These are phyloP conservation scores for Ranitomeya variabilis DNA, from an alignment of 2,113 vertebrate genomes.

Conservation along the genomic window DNA sequence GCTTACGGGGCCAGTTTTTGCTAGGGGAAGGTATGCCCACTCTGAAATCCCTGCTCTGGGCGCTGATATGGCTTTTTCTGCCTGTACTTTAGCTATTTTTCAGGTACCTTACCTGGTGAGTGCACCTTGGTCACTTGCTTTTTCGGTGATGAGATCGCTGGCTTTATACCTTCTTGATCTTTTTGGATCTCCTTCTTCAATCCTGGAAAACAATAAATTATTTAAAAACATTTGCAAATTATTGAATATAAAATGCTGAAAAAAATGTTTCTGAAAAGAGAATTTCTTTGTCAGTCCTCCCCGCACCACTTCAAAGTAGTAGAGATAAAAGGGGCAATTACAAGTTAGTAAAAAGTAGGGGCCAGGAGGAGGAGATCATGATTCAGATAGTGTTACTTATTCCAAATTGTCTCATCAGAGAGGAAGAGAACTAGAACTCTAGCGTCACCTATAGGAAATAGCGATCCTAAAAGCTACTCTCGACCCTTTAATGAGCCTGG, in stretches of 20 bases:
- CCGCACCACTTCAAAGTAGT: neutral
- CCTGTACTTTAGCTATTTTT: neutral
- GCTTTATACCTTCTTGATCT: slow-evolving; percentile 73
- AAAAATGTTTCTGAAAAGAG: neutral
- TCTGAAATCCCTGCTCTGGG: neutral
- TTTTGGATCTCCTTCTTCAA: slow-evolving; percentile 82
- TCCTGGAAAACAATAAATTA: slow-evolving; percentile 67
- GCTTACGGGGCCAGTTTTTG: too few relatives aligned
- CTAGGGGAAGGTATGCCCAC: neutral
- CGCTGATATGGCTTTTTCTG: neutral
- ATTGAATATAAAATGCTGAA: neutral
- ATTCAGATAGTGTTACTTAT: too few relatives aligned
- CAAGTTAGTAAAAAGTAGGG: too few relatives aligned
- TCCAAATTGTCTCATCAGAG: too few relatives aligned
- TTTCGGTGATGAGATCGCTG: slow-evolving; percentile 81
- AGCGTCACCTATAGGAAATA: too few relatives aligned
- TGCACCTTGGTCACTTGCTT: slow-evolving; percentile 81
- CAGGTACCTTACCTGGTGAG: slow-evolving; percentile 79
- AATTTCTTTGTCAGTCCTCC: neutral
- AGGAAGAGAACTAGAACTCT: too few relatives aligned
- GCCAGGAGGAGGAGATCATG: too few relatives aligned
- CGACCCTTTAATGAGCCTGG: too few relatives aligned
- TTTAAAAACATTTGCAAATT: neutral
- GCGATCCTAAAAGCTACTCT: too few relatives aligned
- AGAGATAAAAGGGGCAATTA: too few relatives aligned